phyloP scores from a whole-genome alignment of 2,888 invertebrate genomes.

The Melangyna quadrimaculata region DNA sequence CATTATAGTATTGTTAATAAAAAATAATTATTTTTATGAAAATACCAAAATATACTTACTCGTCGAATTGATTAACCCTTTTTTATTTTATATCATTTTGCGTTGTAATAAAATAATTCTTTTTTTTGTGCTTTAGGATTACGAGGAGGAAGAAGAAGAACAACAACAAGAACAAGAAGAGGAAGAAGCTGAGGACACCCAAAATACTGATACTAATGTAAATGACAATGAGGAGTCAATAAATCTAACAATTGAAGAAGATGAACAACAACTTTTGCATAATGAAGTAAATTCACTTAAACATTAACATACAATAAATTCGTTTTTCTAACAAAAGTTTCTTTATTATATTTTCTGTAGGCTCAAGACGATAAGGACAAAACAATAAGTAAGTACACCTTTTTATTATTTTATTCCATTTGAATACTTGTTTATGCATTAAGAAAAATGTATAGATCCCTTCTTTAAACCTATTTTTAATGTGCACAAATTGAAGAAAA shows the following conservation, averaged over 20 bases:
- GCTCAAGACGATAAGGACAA: conserved; percentile 83
- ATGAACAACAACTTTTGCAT: conserved; percentile 88
- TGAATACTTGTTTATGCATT: neutral
- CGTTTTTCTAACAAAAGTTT: neutral
- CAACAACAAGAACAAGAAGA: too few relatives aligned
- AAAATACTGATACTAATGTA: conserved; percentile 75
- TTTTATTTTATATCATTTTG: too few relatives aligned
- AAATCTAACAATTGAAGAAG: conserved; percentile 90
- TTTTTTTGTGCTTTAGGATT: conserved; percentile 46
- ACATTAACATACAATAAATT: neutral
- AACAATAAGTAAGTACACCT: conserved; percentile 82
- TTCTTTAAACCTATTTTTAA: neutral
- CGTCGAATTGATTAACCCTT: too few relatives aligned
- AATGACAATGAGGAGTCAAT: conserved; percentile 89
- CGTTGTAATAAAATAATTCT: too few relatives aligned
- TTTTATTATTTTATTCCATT: neutral
- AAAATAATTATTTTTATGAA: too few relatives aligned
- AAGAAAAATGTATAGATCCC: neutral
- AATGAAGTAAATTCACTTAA: conserved; percentile 85
- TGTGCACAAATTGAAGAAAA: conserved; percentile 40
- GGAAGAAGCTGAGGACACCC: conserved; percentile 74
- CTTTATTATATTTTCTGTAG: conserved; percentile 71
- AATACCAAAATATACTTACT: too few relatives aligned
- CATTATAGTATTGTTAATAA: too few relatives aligned
- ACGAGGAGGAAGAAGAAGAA: conserved; percentile 36